Evolutionary conservation across 2,797 vertebrate genomes (phyloP).

Genomic region (Lophotriccus pileatus): DNA sequence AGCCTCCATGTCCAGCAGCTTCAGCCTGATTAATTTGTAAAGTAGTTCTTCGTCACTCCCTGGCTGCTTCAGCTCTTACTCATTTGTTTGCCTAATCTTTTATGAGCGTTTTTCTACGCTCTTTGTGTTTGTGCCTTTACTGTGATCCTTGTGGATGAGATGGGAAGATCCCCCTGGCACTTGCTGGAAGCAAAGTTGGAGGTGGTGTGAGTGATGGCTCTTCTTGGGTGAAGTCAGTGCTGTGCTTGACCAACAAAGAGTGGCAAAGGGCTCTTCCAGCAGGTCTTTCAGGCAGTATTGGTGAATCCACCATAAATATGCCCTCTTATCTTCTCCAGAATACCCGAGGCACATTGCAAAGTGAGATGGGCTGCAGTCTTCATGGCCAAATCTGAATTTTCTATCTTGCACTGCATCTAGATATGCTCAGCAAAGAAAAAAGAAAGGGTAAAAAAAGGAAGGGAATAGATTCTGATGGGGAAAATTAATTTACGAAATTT

Average conservation of each 20-base stretch:
- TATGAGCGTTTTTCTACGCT: not conserved
- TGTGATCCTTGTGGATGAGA: rapidly evolving
- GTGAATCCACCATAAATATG: not conserved
- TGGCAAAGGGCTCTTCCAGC: not conserved
- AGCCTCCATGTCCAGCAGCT: not conserved
- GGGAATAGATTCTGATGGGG: not conserved
- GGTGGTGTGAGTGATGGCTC: not conserved
- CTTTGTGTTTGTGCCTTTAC: not conserved
- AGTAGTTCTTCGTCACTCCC: not conserved
- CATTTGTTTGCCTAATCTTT: not conserved
- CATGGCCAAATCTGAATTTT: not conserved
- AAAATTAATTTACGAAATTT: not conserved
- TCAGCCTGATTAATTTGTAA: not conserved
- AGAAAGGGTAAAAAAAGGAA: no score
- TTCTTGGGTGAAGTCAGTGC: not conserved
- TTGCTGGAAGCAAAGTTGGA: not conserved
- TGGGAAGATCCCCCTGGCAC: not conserved
- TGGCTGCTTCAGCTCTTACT: not conserved
- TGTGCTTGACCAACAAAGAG: not conserved
- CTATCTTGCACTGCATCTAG: not conserved
- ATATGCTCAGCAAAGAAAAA: not conserved
- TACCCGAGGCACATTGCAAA: not conserved
- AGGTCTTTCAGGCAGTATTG: not conserved
- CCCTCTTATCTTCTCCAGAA: not conserved
- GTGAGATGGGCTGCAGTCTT: not conserved